Conservation (phyloP, 2,888 invertebrate genomes). For the Serrognathus titanus region DNA sequence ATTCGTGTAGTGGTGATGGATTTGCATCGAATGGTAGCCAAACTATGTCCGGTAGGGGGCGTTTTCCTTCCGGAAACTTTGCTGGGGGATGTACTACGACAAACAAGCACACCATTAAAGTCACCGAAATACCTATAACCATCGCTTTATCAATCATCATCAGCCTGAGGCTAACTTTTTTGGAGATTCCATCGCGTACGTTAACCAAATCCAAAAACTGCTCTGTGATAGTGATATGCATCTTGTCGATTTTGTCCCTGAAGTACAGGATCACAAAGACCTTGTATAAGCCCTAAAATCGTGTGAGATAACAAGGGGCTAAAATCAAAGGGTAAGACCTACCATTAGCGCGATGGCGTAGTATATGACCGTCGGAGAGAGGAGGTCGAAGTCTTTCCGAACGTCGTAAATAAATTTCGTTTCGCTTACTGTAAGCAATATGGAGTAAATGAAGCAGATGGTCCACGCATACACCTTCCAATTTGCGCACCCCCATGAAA, state of each 20-base stretch:
- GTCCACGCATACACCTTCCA: no score
- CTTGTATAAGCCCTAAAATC: slow-evolving; percentile 10
- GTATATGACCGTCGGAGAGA: no score
- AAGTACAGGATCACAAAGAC: slow-evolving; percentile 3
- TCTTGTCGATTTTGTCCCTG: slow-evolving; percentile 6
- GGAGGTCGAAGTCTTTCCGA: no score
- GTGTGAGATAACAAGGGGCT: no score
- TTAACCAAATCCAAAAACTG: slow-evolving; percentile 16
- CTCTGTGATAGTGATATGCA: slow-evolving; percentile 7
- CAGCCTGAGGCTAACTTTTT: background rate
- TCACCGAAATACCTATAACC: background rate
- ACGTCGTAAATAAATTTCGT: no score
- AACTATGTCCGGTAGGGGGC: slow-evolving; percentile 9
- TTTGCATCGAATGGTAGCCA: slow-evolving; percentile 19
- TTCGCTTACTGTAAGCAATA: no score
- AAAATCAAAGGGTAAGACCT: no score
- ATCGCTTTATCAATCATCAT: slow-evolving; percentile 2
- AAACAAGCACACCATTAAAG: background rate
- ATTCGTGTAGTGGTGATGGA: slow-evolving; percentile 9
- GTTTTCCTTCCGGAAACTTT: slow-evolving; percentile 14
- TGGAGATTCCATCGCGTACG: background rate
- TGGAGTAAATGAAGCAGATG: no score
- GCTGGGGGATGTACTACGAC: slow-evolving; percentile 13
- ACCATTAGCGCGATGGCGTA: no score
- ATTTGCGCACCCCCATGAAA: no score